Percentiles rank a stretch among this genome's conserved stretches.
These are phyloP conservation scores for Daboia siamensis DNA, from an alignment of 2,113 vertebrate species.

Conservation along the genomic window DNA sequence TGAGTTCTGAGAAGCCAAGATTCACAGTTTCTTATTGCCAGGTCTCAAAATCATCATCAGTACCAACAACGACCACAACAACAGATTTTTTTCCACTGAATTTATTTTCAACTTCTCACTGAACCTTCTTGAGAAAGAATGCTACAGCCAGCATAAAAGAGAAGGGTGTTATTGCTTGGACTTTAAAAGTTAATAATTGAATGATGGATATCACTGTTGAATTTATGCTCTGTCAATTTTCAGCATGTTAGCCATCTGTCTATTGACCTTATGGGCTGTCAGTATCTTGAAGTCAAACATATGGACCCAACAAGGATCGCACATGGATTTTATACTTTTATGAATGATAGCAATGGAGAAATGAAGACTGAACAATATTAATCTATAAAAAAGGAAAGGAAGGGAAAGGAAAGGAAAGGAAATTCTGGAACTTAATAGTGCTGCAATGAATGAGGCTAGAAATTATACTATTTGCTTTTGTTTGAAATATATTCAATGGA, in stretches of 20 bases:
- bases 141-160: not conserved
- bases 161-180: not conserved
- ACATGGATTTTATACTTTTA: conserved; percentile 14
- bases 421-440: not conserved
- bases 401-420: not conserved
- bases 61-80: not conserved
- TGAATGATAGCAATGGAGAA: conserved; percentile 21
- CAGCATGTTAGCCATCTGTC: conserved; percentile 15
- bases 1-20: not conserved
- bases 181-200: conserved; percentile 6
- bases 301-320: conserved; percentile 15
- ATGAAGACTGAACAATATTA: not conserved
- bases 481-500: not conserved
- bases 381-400: not conserved
- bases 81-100: not conserved
- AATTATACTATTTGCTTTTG: not conserved
- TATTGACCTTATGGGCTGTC: conserved; percentile 27
- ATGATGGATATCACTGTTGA: not conserved
- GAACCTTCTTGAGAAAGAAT: not conserved
- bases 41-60: not conserved
- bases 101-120: not conserved
- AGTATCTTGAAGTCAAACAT: conserved; percentile 30
- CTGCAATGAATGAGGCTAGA: not conserved
- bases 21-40: not conserved
- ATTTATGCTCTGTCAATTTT: conserved; percentile 17